Base-by-base conservation (phyloP, 2,797 vertebrate species). In the Oreochromis grahami region DNA sequence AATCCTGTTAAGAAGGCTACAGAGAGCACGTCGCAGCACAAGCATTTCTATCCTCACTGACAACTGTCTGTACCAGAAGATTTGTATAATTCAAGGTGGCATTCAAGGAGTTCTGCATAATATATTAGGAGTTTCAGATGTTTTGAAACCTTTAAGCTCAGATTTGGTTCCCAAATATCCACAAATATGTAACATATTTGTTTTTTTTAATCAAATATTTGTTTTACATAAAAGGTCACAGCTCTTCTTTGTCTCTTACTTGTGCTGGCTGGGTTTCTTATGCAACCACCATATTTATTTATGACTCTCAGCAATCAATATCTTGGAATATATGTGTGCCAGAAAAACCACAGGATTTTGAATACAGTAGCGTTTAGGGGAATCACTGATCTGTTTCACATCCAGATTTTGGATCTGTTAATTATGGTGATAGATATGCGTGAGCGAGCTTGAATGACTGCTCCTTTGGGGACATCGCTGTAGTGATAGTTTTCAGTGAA, bases 1-100 rank as follows among this genome's bases (percentile, higher is more conserved):
- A 95, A 94, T 95, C 94, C 82, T 88, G 56, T 95, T 94, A 92
- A 53, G 78, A 78, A 86, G 68, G 85, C 79, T 58, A 76, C 24
- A 2, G 45, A 84, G 81, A 88, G 86, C 85, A 58, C 78, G 86
- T 84, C 78, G 52, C 41, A 86, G 85, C 84, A 83, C 81, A 48
- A 63, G 58, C 48, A 38, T 89, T 88, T 84, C 83, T 80, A 41
- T 84, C 55, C 45, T 68, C 65, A 53, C 86, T 80, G 84, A 91
- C 70, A 89, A 84, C 84, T 87, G 87, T 90, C 82, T 90, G 72
- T 88, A 85, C 81, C 78, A 53, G 70, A 60, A 70, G 78, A 88
- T n/a, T 80, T 80, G 34, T 63, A 77, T 85, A 76, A 90, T 88
- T 87, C 85, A 93, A 94, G 90, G 87, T 91, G 89, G 82, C 80